phyloP scores from a whole-genome alignment of 2,888 invertebrate species.

The Erebia aethiops region DNA sequence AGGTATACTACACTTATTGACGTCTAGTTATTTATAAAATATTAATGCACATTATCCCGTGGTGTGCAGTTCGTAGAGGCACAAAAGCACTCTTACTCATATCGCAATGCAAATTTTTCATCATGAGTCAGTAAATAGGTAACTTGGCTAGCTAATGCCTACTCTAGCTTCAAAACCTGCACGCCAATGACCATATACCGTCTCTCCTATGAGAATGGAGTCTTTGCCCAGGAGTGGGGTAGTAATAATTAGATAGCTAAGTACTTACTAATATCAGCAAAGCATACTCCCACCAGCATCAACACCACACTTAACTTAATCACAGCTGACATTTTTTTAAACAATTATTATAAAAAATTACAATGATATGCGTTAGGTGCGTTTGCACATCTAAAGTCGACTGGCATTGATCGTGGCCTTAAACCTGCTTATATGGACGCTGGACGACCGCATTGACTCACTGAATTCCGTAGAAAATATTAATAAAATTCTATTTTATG shows the following conservation, averaged over 20 bases:
- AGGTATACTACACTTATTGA: too few species aligned
- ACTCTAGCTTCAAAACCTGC: too few species aligned
- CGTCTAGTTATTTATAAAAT: too few species aligned
- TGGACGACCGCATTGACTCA: constrained; percentile 47
- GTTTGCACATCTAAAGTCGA: constrained; percentile 58
- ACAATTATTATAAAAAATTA: constrained; percentile 47
- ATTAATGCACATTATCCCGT: too few species aligned
- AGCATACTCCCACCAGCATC: constrained; percentile 62
- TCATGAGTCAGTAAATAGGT: too few species aligned
- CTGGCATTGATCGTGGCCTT: constrained; percentile 75
- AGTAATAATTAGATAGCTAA: neutral
- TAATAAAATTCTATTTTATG: constrained; percentile 38
- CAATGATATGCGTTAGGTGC: constrained; percentile 53
- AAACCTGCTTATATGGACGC: constrained; percentile 65
- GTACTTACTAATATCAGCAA: constrained; percentile 72
- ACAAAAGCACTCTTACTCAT: too few species aligned
- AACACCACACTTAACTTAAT: constrained; percentile 76
- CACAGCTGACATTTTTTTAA: constrained; percentile 64
- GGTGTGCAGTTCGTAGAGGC: too few species aligned
- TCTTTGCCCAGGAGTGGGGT: too few species aligned
- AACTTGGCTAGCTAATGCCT: too few species aligned
- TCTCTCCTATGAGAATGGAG: too few species aligned
- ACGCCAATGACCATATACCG: too few species aligned
- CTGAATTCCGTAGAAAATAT: constrained; percentile 44
- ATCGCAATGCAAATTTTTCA: too few species aligned